Percentiles rank a stretch among this genome's conserved stretches.
Conservation (phyloP, 2,888 invertebrate genomes). For the Stenurella melanura region DNA sequence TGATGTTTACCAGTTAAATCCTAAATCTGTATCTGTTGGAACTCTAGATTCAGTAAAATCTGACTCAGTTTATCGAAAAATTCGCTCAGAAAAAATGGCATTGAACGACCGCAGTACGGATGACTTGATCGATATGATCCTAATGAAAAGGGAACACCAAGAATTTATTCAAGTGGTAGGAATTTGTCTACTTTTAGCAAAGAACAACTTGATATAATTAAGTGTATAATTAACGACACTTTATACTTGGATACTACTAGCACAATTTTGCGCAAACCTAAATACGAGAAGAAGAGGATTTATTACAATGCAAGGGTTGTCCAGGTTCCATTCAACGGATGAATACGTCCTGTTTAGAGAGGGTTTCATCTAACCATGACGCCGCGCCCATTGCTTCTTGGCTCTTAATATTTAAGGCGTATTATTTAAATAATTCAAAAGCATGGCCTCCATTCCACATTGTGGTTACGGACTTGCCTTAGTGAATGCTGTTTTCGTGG, state of each 20-base stretch:
- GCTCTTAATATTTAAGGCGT: not conserved
- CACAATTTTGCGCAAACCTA: no score
- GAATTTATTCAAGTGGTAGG: no score
- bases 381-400: constrained; percentile 5
- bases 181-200: not conserved
- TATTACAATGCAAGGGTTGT: no score
- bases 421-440: not conserved
- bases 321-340: not conserved
- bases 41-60: not conserved
- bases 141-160: no score
- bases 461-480: constrained; percentile 9
- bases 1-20: not conserved
- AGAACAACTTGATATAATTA: constrained; percentile 11
- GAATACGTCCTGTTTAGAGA: constrained; percentile 17
- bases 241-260: constrained; percentile 8
- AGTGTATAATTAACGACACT: not conserved
- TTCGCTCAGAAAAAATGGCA: no score
- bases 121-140: no score
- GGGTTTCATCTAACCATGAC: constrained; percentile 12
- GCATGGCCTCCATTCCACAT: constrained; percentile 9
- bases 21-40: not conserved
- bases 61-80: constrained; percentile 2
- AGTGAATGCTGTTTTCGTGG: no score
- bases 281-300: no score
- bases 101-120: no score